Evolutionary conservation across 2,797 vertebrate species (phyloP), one percentile per base, ranked within the genome.

Genomic region (Clarias laeviceps): DNA sequence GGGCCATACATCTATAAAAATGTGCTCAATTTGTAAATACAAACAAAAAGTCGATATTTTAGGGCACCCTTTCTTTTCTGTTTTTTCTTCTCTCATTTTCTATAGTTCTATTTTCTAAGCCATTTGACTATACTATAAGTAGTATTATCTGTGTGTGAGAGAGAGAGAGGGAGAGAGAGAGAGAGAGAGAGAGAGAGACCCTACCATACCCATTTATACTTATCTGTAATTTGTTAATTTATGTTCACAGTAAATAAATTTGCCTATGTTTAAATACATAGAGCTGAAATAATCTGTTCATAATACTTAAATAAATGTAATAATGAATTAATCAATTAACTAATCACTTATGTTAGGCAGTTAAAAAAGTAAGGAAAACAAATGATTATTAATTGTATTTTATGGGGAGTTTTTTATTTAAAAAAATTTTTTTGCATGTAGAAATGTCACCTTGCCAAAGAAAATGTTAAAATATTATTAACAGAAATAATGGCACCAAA

Each of bases 31-130:
- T 59, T 73, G 0, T 77, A 59, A 15, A 57, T n/a, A 59, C 18
- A 34, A 76, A 76, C 56, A 32, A 14, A 17, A 34, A 32, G 29
- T 24, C 11, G 17, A 59, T 78, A 87, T 86, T 85, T 87, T 82
- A 85, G 65, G 56, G 29, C 76, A 82, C 3, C n/a, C 9, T 54
- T 56, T n/a, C 4, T 73, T 73, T 22, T 45, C 22, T 15, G n/a
- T 12, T 37, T 40, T 85, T 83, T 81, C 82, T 87, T 87, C 88
- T 88, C 86, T 56, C 18, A 18, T 34, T 64, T 56, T 14, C 22
- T n/a, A 6, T 24, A 4, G 17, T 20, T 32, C 57, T 22, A 2
- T 34, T 20, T 61, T 57, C 12, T 77, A 34, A 32, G 54, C 8
- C 54, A 34, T 57, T 73, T 27, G 37, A 27, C n/a, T 73, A 73